These are phyloP conservation scores for Balearica regulorum DNA, from an alignment of 2,797 vertebrate genomes.

Conservation along the genomic window DNA sequence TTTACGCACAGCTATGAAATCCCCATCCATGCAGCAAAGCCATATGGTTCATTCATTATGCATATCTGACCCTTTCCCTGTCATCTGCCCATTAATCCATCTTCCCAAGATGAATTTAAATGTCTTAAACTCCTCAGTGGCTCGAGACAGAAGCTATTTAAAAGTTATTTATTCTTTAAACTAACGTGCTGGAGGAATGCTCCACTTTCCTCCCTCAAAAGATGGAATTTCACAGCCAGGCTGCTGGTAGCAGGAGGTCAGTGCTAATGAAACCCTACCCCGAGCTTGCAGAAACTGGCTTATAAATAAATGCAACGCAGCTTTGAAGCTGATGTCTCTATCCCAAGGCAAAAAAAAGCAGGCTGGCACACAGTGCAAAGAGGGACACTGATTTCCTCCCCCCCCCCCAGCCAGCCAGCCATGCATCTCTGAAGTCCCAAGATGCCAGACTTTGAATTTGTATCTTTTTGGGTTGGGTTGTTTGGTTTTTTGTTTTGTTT, in stretches of 20 bases:
- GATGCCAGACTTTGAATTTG: background rate
- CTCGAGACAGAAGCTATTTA: background rate
- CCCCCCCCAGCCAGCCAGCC: no score
- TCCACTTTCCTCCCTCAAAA: background rate
- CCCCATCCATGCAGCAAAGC: background rate
- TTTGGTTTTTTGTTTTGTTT: no score
- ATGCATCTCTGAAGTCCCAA: background rate
- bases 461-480: background rate
- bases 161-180: conserved; percentile 14
- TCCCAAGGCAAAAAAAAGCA: background rate
- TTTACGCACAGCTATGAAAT: background rate
- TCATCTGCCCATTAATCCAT: conserved; percentile 30
- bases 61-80: conserved; percentile 9
- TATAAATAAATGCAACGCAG: background rate
- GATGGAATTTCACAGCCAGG: background rate
- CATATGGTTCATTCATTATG: conserved; percentile 43
- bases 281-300: background rate
- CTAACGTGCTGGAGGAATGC: background rate
- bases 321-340: background rate
- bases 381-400: background rate
- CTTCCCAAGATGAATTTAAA: conserved; percentile 3
- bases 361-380: background rate
- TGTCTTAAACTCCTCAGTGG: background rate
- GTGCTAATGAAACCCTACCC: background rate
- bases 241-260: background rate